Base-by-base conservation (phyloP, 1,140 invertebrate genomes). In the Trachymyrmex cornetzi region DNA sequence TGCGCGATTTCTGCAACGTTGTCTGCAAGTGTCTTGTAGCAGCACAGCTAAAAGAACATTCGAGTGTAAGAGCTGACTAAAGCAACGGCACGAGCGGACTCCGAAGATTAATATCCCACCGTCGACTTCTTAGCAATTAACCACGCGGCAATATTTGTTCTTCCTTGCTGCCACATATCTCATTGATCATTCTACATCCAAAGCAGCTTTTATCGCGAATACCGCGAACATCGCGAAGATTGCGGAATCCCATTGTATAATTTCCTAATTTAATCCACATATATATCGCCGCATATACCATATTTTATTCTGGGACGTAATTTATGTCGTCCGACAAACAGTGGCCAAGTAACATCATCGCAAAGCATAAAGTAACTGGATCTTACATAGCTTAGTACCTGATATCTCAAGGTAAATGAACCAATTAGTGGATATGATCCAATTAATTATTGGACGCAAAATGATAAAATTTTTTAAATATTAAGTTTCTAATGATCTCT, bases 71-170 rank as follows among this genome's bases (percentile, higher is more conserved):
- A 19, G 5, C 11, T 24, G 19, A 6, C 38, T 24, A 59, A n/a
- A 19, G 5, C 34, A 22, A 53, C 19, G 19, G 9, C 14, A 5
- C 30, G 44, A 22, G 1, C 34, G n/a, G 11, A 30, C 30, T 44
- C 50, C 34, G 38, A 27, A 82, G 67, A 82, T 82, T 82, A 24
- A 82, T 82, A 55, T 61, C 12, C 24, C 12, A 24, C 34, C 11
- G 38, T 16, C 19, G 69, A 11, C 48, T 59, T 82, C 67, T 61
- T n/a, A 38, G 5, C 38, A 82, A 82, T 82, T 82, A 74, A 14
- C 19, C n/a, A 3, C 30, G 80, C 6, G 79, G 6, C 79, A 71
- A 82, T 72, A 82, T 82, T 72, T 82, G 80, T 48, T 82, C 59
- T 9, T 48, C 5, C 12, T 19, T 59, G 6, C 12, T 19, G 27